Base-by-base conservation (phyloP, 2,797 vertebrate species). In the Micropoecilia bifurca region DNA sequence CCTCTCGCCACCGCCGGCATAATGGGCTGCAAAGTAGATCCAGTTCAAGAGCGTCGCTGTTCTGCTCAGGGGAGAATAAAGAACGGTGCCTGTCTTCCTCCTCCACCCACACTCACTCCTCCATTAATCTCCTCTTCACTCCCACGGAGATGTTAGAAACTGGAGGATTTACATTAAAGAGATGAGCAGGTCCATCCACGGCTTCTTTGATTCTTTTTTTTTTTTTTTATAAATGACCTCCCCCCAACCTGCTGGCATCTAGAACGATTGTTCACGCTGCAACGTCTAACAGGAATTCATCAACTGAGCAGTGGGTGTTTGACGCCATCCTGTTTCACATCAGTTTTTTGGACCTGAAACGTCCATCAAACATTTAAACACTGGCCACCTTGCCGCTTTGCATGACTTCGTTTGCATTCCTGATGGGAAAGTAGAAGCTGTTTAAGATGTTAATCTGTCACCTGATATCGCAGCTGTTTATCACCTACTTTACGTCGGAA, bases 1-100 rank as follows among this genome's bases (percentile, higher is more conserved):
- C 86, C 75, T 25, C 84, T 80, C 87, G 81, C 80, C 83, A n/a
- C 89, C 86, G 69, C 71, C 30, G 50, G 80, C 69, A 81, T 92
- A 94, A 94, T 92, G 93, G 90, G 77, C 80, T 92, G 90, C 90
- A 90, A 91, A 91, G 89, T 87, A 90, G 83, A 85, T 88, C 88
- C 80, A 82, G 85, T 89, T 90, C 76, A 4, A 43, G 41, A 87
- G 88, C 89, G 84, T 88, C 87, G 83, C 86, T 90, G 59, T 78
- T 61, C 50, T 81, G 79, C 69, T 82, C 16, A 7, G 63, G 59
- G 4, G 53, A 14, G 14, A 59, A 85, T 86, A 80, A 91, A 74
- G 25, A 80, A 84, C 77, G 80, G 50, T 53, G n/a, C 72, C 77
- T 25, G 74, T 30, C n/a, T 59, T 30, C 18, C 30, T 46, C 84